phyloP scores from a whole-genome alignment of 1,140 invertebrate genomes.

The Homarus americanus region DNA sequence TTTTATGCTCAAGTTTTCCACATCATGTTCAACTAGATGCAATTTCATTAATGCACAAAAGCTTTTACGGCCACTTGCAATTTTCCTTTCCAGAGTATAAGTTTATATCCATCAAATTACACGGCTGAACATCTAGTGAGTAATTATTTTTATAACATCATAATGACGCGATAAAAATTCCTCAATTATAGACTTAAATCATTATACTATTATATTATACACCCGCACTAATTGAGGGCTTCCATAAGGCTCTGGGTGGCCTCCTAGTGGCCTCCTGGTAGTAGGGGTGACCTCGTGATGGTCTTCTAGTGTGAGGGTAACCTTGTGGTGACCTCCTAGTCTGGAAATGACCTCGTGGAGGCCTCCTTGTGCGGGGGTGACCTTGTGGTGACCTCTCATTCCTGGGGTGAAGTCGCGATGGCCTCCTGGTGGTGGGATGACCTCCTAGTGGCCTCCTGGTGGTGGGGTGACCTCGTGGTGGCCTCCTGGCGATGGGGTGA shows the following conservation, averaged over 20 bases:
- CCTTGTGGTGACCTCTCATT: too few species aligned
- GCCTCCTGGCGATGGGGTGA: too few species aligned
- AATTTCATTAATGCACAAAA: constrained; percentile 49
- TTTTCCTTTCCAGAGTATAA: constrained; percentile 42
- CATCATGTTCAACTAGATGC: constrained; percentile 34
- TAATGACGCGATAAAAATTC: constrained; percentile 60
- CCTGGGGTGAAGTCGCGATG: too few species aligned
- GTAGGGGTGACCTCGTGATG: background rate
- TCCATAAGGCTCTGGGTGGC: constrained; percentile 24
- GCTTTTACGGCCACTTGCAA: constrained; percentile 44
- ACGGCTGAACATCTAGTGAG: constrained; percentile 19
- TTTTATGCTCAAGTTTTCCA: background rate
- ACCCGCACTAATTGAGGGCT: constrained; percentile 23
- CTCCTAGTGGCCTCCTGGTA: background rate
- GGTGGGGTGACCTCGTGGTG: too few species aligned
- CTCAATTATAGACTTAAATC: constrained; percentile 57
- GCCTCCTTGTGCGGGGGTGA: too few species aligned
- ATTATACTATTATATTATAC: constrained; percentile 42
- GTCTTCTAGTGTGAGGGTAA: too few species aligned
- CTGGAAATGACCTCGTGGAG: too few species aligned
- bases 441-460: too few species aligned
- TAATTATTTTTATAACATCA: constrained; percentile 52
- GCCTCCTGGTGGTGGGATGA: too few species aligned
- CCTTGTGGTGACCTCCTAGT: too few species aligned
- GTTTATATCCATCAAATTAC: constrained; percentile 56